Evolutionary conservation across 2,113 vertebrate species (phyloP).

Genomic region (Atrichornis clamosus): DNA sequence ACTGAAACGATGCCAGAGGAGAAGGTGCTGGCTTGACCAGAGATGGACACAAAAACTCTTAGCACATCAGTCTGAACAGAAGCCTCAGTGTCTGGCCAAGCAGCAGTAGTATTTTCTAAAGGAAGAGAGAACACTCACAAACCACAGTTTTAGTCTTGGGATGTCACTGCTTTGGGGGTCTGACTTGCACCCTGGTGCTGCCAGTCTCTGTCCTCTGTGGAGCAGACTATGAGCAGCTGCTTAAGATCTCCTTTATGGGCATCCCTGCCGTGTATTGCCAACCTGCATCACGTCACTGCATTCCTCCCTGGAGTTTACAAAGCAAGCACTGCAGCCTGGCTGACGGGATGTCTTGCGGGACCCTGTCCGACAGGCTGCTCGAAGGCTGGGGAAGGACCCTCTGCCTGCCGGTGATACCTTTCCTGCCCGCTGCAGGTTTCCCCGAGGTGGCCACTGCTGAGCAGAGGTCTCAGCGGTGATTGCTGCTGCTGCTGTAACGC

Average conservation of each 20-base stretch:
- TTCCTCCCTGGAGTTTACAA: background rate
- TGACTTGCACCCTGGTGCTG: background rate
- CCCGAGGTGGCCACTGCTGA: background rate
- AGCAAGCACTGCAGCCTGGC: background rate
- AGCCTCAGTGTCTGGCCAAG: background rate
- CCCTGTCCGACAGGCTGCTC: background rate
- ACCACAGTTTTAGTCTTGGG: background rate
- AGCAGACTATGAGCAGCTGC: background rate
- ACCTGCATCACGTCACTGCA: background rate
- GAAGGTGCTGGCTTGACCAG: background rate
- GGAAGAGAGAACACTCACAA: background rate
- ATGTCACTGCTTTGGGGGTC: background rate
- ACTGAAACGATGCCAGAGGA: background rate
- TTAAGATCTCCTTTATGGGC: background rate
- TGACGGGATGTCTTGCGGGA: background rate
- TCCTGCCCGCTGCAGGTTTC: rapidly evolving
- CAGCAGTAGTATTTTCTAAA: background rate
- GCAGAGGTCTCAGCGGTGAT: background rate
- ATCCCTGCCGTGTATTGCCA: rapidly evolving
- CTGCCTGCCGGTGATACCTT: background rate
- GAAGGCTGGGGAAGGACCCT: background rate
- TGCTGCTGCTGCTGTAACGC: background rate
- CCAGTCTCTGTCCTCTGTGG: background rate
- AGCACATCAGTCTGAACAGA: background rate
- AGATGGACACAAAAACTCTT: background rate